Conservation (phyloP, 2,113 vertebrate genomes). For the Toxotes chatareus region DNA sequence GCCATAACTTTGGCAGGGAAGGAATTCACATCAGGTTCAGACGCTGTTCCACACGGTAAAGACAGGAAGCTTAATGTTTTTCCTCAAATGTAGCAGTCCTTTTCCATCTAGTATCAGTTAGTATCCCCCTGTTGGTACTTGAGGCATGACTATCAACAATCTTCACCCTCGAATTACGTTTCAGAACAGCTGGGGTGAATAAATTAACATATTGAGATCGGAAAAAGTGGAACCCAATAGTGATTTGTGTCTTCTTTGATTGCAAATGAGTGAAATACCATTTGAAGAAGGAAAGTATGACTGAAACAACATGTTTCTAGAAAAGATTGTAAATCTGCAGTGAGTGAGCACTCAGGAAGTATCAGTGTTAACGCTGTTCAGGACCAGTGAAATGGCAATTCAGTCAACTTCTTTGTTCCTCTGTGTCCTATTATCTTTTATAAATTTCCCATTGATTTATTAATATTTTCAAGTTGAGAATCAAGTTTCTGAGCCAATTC, state of each 20-base stretch:
- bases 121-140: constrained; percentile 53
- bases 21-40: constrained; percentile 76
- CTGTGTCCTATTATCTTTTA: not conserved
- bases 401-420: not conserved
- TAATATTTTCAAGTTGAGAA: constrained; percentile 1
- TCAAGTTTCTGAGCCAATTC: not conserved
- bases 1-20: constrained; percentile 61
- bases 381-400: not conserved
- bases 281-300: constrained; percentile 31
- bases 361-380: not conserved
- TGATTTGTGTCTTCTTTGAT: constrained; percentile 34
- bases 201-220: constrained; percentile 54
- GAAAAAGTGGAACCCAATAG: constrained; percentile 29
- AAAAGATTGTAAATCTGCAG: constrained; percentile 15
- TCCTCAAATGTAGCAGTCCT: constrained; percentile 52
- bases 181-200: constrained; percentile 49
- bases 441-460: not conserved
- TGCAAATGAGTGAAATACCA: constrained; percentile 16
- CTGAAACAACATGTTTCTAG: constrained; percentile 29
- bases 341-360: not conserved
- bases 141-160: constrained; percentile 52
- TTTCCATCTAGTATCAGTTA: constrained; percentile 72
- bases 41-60: constrained; percentile 58
- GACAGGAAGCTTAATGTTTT: constrained; percentile 76
- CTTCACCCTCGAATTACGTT: constrained; percentile 49